phyloP scores from a whole-genome alignment of 2,888 invertebrate genomes.

The Blastobasis adustella region DNA sequence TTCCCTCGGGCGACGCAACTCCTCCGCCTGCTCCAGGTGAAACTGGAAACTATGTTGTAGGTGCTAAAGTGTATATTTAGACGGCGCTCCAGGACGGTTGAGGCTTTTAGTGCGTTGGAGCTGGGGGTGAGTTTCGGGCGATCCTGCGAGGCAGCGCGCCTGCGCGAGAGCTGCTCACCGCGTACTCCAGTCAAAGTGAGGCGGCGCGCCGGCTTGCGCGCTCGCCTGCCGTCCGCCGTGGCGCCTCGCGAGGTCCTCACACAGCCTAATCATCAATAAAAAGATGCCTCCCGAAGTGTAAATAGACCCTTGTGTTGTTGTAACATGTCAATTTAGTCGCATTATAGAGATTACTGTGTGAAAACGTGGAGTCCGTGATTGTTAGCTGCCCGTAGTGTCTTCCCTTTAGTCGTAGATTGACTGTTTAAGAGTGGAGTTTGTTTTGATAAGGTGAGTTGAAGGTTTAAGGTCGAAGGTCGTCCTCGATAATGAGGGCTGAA shows the following conservation, averaged over 20 bases:
- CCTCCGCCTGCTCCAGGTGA: constrained; percentile 4
- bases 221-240: constrained; percentile 68
- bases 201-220: constrained; percentile 75
- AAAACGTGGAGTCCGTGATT: constrained; percentile 9
- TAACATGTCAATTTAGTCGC: constrained; percentile 54
- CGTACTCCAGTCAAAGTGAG: constrained; percentile 56
- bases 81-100: constrained; percentile 17
- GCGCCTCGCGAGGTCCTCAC: constrained; percentile 46
- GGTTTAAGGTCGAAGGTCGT: constrained; percentile 51
- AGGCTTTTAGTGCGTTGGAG: constrained; percentile 21
- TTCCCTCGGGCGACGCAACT: constrained; percentile 20
- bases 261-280: constrained; percentile 53
- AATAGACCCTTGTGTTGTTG: constrained; percentile 31
- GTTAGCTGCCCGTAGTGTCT: constrained; percentile 51
- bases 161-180: constrained; percentile 56
- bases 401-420: constrained; percentile 45
- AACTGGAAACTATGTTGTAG: constrained; percentile 3
- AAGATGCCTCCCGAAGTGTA: constrained; percentile 36
- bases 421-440: constrained; percentile 38
- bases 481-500: constrained; percentile 43
- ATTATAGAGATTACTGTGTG: constrained; percentile 10
- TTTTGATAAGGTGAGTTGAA: constrained; percentile 63
- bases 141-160: constrained; percentile 58
- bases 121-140: constrained; percentile 59
- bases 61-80: constrained; percentile 12